Base-by-base conservation (phyloP, 2,888 invertebrate genomes). In the Coelinius sp. region DNA sequence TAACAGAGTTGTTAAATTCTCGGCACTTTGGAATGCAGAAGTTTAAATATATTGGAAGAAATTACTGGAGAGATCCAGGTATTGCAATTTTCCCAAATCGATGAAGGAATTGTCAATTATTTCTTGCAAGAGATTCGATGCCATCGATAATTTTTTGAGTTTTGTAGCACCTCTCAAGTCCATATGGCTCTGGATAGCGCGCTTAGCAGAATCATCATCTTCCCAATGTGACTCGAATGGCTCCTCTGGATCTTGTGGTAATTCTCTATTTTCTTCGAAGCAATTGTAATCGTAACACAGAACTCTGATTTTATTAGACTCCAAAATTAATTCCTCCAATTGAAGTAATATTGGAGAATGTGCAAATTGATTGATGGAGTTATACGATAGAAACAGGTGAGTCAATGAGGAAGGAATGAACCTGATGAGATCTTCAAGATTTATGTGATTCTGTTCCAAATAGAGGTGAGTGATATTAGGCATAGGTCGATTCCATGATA, bases 11-110 rank as follows among this genome's bases (percentile, higher is more conserved):
- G n/a, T n/a, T 41, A 73, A 22, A 14, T 27, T 24, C 20, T 22
- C 56, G 12, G 74, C 12, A 2, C 62, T 59, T 8, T 27, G 25
- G 38, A 76, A n/a, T n/a, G n/a, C n/a, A 75, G 7, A 64, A 35
- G 5, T 49, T 65, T 46, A 63, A 24, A 14, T 41, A 46, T 10
- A 77, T 62, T 8, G 52, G 1, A 77, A 44, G 0, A 62, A 1
- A 65, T 77, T 77, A 10, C 52, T 24, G 1, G 77, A 75, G 1
- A 77, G 46, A 62, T 76, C 70, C 17, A 76, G 67, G 8, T 10
- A 8, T 7, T 22, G 7, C 10, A 77, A 65, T 27, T 73, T 75
- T n/a, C n/a, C 35, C 2, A 31, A 14, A 22, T 64, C 25, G 22
- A 53, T 63, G 17, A 77, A 77, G 0, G 77, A 73, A 52, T 71